phyloP scores from a whole-genome alignment of 2,797 vertebrate species.

The Esox masquinongy region DNA sequence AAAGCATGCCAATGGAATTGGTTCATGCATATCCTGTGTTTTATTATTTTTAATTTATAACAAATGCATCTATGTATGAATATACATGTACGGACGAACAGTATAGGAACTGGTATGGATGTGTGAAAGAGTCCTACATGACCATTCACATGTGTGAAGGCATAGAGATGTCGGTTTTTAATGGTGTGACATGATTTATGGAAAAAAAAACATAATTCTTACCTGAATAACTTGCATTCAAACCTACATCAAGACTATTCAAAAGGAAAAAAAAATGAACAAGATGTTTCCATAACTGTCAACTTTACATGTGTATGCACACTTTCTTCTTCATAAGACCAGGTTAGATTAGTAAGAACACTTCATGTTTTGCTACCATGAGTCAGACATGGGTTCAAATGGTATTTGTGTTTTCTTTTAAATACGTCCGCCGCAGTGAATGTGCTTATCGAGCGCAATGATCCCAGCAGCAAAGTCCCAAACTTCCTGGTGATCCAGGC shows the following conservation, averaged over 20 bases:
- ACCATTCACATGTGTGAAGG: conserved; percentile 55
- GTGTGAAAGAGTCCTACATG: conserved; percentile 28
- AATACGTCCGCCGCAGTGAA: too few relatives aligned
- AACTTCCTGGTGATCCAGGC: too few relatives aligned
- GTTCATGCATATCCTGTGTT: conserved; percentile 24
- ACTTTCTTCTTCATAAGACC: not conserved
- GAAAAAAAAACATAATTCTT: not conserved
- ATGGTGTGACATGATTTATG: conserved; percentile 31
- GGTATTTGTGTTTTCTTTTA: too few relatives aligned
- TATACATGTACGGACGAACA: conserved; percentile 20
- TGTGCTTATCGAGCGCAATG: too few relatives aligned
- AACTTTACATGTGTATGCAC: conserved; percentile 8
- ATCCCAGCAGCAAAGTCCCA: too few relatives aligned
- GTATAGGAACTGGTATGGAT: conserved; percentile 17
- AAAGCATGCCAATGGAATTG: conserved; percentile 4
- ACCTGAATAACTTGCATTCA: not conserved
- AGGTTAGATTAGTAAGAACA: not conserved
- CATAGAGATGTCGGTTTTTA: conserved; percentile 24
- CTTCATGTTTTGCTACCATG: too few relatives aligned
- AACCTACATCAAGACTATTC: not conserved
- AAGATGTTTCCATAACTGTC: conserved; percentile 7
- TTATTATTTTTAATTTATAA: conserved; percentile 44
- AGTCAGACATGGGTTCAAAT: too few relatives aligned
- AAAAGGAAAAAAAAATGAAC: too few relatives aligned
- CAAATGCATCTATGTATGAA: conserved; percentile 14